Evolutionary conservation across 2,113 vertebrate species (phyloP).

Genomic region (Electrona antarctica): DNA sequence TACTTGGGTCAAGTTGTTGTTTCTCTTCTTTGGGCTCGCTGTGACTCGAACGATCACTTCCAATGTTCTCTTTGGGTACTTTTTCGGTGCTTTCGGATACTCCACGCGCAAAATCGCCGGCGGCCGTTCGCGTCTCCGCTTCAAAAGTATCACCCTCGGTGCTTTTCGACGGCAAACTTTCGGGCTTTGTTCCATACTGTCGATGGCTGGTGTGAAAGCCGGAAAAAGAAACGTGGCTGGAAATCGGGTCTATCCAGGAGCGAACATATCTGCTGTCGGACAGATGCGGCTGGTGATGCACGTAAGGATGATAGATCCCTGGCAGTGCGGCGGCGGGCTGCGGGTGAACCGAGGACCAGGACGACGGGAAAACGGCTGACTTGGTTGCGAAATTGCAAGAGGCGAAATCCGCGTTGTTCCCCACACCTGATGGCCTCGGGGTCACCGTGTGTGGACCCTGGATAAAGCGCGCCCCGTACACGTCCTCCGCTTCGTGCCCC

Average conservation of each 20-base stretch:
- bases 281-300: constrained; percentile 85
- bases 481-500: constrained; percentile 94
- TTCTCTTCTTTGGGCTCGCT: constrained; percentile 94
- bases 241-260: constrained; percentile 94
- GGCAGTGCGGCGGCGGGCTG: constrained; percentile 84
- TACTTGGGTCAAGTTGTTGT: constrained; percentile 99
- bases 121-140: constrained; percentile 80
- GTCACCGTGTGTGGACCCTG: constrained; percentile 86
- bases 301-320: constrained; percentile 94
- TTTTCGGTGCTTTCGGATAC: constrained; percentile 86
- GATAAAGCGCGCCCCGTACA: constrained; percentile 90
- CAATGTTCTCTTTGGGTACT: constrained; percentile 74
- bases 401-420: constrained; percentile 89
- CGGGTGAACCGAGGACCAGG: constrained; percentile 91
- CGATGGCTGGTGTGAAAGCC: constrained; percentile 85
- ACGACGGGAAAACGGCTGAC: constrained; percentile 90
- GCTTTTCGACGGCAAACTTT: constrained; percentile 82
- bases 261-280: constrained; percentile 91
- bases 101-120: constrained; percentile 83
- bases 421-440: constrained; percentile 91
- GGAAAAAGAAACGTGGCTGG: constrained; percentile 81
- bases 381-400: constrained; percentile 97
- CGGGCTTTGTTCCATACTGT: constrained; percentile 88
- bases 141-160: constrained; percentile 84
- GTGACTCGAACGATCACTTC: constrained; percentile 87